phyloP scores from a whole-genome alignment of 35 echinoderm and acorn worm genomes.

The Chiridota heheva region DNA sequence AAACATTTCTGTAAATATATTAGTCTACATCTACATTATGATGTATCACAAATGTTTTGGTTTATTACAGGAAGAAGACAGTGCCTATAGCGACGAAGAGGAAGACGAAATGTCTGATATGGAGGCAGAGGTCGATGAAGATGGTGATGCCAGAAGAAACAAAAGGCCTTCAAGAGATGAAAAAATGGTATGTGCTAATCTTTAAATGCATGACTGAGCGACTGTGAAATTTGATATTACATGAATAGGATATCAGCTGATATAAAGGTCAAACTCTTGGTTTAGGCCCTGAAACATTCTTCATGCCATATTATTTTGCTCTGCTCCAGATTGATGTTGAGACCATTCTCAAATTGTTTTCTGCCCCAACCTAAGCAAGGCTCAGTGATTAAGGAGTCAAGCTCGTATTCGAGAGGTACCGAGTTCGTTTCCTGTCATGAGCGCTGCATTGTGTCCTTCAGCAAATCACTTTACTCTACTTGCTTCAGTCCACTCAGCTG shows the following conservation, averaged over 20 bases:
- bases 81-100: background rate
- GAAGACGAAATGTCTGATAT: background rate
- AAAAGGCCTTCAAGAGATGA: slow-evolving; percentile 17
- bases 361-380: too few species aligned
- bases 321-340: background rate
- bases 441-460: too few species aligned
- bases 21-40: too few species aligned
- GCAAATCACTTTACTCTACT: too few species aligned
- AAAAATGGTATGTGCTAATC: slow-evolving; percentile 18
- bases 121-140: slow-evolving; percentile 31
- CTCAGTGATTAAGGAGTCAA: too few species aligned
- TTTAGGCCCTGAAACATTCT: background rate
- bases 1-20: too few species aligned
- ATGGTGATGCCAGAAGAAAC: background rate
- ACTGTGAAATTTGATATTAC: background rate
- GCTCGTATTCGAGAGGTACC: too few species aligned
- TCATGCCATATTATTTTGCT: background rate
- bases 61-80: too few species aligned
- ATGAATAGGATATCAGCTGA: background rate
- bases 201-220: background rate
- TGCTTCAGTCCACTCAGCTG: too few species aligned
- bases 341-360: background rate
- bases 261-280: background rate
- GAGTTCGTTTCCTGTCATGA: too few species aligned
- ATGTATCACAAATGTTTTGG: too few species aligned